Evolutionary conservation across 1,140 invertebrate genomes (phyloP).

Genomic region (Leptestheria dahalacensis): DNA sequence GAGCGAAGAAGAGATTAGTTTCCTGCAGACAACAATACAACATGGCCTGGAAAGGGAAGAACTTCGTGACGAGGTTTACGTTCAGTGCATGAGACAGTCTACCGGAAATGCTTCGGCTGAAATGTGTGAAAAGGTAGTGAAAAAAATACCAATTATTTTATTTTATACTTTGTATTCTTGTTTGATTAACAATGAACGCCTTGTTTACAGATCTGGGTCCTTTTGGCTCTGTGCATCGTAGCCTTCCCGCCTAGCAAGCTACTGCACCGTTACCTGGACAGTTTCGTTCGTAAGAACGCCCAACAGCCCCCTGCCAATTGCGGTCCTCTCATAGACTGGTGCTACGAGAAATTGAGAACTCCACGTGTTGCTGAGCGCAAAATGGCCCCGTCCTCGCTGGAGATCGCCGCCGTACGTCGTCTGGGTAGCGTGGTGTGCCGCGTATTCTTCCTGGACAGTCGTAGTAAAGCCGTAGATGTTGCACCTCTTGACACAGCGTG

Average conservation of each 20-base stretch:
- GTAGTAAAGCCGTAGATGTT: slow-evolving; percentile 88
- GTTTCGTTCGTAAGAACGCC: slow-evolving; percentile 58
- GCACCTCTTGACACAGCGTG: slow-evolving; percentile 74
- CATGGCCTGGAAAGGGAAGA: slow-evolving; percentile 77
- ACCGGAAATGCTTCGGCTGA: slow-evolving; percentile 72
- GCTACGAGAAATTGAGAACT: slow-evolving; percentile 78
- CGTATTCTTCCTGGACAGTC: slow-evolving; percentile 87
- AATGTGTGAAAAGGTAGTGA: slow-evolving; percentile 40
- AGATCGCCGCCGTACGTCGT: slow-evolving; percentile 82
- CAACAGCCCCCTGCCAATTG: slow-evolving; percentile 38
- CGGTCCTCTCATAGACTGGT: slow-evolving; percentile 68
- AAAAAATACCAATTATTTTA: neutral
- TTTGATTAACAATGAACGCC: neutral
- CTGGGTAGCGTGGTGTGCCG: slow-evolving; percentile 84
- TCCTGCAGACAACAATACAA: slow-evolving; percentile 69
- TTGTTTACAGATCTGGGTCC: slow-evolving; percentile 53
- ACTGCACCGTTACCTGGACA: slow-evolving; percentile 58
- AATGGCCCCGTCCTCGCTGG: slow-evolving; percentile 70
- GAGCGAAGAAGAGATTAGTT: slow-evolving; percentile 57
- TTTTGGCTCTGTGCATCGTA: slow-evolving; percentile 74
- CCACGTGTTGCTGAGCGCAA: slow-evolving; percentile 63
- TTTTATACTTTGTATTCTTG: neutral
- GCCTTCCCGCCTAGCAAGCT: slow-evolving; percentile 83
- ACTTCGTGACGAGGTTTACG: slow-evolving; percentile 71
- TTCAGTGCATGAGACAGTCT: slow-evolving; percentile 49